These are phyloP conservation scores for Bradysia coprophila DNA, from an alignment of 1,140 invertebrate genomes.

Conservation along the genomic window DNA sequence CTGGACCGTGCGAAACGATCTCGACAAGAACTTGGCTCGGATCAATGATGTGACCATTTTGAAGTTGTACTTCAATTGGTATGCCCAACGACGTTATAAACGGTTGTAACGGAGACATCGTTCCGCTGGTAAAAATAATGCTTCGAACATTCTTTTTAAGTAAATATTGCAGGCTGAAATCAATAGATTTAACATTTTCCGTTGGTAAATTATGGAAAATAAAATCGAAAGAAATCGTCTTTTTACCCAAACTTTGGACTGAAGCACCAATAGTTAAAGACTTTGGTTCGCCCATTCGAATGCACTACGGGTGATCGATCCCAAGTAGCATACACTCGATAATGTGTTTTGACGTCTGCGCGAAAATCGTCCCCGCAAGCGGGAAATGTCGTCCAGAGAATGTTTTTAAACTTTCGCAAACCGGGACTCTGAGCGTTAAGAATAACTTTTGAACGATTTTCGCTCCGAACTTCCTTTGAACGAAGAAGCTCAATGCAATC, in stretches of 20 bases:
- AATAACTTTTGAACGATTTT: constrained; percentile 48
- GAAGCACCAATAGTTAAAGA: constrained; percentile 86
- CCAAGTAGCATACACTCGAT: constrained; percentile 42
- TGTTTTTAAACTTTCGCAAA: constrained; percentile 28
- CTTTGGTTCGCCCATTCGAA: constrained; percentile 32
- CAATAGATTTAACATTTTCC: constrained; percentile 2
- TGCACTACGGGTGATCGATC: constrained; percentile 37
- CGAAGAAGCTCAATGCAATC: constrained; percentile 29
- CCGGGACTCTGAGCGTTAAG: constrained; percentile 45
- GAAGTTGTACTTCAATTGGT: constrained; percentile 53
- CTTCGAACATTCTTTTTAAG: constrained; percentile 57
- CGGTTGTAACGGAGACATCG: constrained; percentile 77
- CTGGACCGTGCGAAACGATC: constrained; percentile 63
- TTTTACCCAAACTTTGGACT: constrained; percentile 59
- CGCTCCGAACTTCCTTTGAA: constrained; percentile 46
- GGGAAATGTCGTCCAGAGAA: constrained; percentile 13
- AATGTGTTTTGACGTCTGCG: constrained; percentile 36
- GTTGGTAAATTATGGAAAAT: not conserved
- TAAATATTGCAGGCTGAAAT: constrained; percentile 61
- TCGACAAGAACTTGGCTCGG: constrained; percentile 71
- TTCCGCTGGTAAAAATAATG: constrained; percentile 94
- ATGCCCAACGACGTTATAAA: constrained; percentile 77
- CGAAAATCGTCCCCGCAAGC: constrained; percentile 24
- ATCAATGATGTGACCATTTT: constrained; percentile 88
- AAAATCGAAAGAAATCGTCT: constrained; percentile 1